phyloP scores from a whole-genome alignment of 1,140 invertebrate genomes.

The Hestina assimilis region DNA sequence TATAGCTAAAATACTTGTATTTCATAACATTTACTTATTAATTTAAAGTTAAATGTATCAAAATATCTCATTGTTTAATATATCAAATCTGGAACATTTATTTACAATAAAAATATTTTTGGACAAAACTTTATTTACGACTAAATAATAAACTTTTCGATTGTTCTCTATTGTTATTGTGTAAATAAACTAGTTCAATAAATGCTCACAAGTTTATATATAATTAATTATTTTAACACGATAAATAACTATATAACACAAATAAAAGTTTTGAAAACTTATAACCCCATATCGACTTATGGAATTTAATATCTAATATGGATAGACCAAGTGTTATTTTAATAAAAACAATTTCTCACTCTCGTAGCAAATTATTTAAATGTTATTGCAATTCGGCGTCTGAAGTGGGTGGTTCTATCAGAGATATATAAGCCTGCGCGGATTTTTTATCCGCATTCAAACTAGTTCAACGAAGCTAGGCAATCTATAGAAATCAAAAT shows the following conservation, averaged over 20 bases:
- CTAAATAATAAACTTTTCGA: too few species aligned
- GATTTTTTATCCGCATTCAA: slow-evolving; percentile 67
- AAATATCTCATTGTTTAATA: too few species aligned
- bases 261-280: slow-evolving; percentile 20
- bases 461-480: slow-evolving; percentile 66
- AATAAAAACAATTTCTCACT: slow-evolving; percentile 46
- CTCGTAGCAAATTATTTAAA: slow-evolving; percentile 63
- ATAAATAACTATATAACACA: slow-evolving; percentile 4
- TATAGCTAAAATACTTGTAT: too few species aligned
- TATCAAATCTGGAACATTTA: too few species aligned
- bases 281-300: slow-evolving; percentile 27
- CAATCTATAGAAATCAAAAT: slow-evolving; percentile 53
- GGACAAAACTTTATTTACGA: too few species aligned
- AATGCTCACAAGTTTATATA: too few species aligned
- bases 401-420: slow-evolving; percentile 64
- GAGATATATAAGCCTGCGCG: slow-evolving; percentile 65
- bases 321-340: slow-evolving; percentile 52
- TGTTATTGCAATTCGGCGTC: slow-evolving; percentile 63
- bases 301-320: slow-evolving; percentile 32
- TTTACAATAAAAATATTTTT: too few species aligned
- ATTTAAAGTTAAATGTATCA: too few species aligned
- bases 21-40: too few species aligned
- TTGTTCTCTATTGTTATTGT: too few species aligned
- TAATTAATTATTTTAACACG: not conserved
- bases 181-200: too few species aligned